Evolutionary conservation across 2,888 invertebrate species (phyloP), one percentile per base, ranked within the genome.

Genomic region (Tachystola acroxantha): DNA sequence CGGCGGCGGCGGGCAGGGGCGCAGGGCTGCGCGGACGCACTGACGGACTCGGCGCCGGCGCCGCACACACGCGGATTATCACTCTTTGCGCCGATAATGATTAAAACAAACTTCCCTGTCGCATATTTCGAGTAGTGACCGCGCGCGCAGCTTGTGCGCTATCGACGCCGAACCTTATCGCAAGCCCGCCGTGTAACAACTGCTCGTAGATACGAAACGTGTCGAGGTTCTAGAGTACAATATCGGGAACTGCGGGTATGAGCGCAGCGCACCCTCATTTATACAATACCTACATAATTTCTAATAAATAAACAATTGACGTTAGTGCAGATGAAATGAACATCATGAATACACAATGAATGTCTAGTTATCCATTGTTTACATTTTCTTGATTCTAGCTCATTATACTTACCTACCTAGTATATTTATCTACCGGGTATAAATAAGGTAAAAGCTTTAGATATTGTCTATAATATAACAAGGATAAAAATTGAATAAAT

Each of bases 21-120:
- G 48, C 58, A 55, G 55, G 54, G 46, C 46, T 55, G 56, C 53
- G 61, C 63, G 57, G 57, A 54, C 63, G 57, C 56, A 48, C 43
- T 55, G 53, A 40, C 53, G 43, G 9, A 24, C 24, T 3, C 26
- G 11, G 38, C 45, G 46, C 51, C 48, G 60, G 57, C 66, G 60
- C 53, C 52, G 53, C 48, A 51, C 64, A 60, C 54, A 64, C 64
- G 60, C 56, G 64, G 73, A 74, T 77, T 76, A 76, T 73, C 69
- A 61, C 64, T 64, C 61, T 67, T 67, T 60, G 55, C 50, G 51
- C 51, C 65, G 73, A 74, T 80, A 82, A 82, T 76, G 57, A 75
- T 55, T 35, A 74, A 70, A 55, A 63, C 71, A 75, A 75, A 79
- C 77, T 74, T 67, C 71, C 73, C 62, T 49, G 43, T 53, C 46